These are phyloP conservation scores for Lepilemur ruficaudatus DNA, from an alignment of 2,797 vertebrate genomes.

Conservation along the genomic window DNA sequence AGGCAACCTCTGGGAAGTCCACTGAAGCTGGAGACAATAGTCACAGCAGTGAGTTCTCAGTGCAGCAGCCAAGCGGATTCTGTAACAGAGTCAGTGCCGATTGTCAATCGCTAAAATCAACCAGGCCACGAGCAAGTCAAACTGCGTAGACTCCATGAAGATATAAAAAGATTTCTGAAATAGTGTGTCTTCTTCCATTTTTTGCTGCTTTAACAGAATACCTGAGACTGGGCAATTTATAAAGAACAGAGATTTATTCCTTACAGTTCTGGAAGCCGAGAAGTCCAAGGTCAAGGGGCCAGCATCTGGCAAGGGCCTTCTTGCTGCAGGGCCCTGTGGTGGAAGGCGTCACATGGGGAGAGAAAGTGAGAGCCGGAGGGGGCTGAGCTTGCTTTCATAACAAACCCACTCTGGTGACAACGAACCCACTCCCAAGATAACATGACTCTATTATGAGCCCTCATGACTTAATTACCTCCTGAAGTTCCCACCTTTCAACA, in stretches of 20 bases:
- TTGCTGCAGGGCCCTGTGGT: neutral
- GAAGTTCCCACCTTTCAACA: neutral
- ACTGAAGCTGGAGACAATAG: neutral
- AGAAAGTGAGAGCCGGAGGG: neutral
- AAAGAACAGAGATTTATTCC: neutral
- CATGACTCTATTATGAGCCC: neutral
- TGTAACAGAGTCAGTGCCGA: neutral
- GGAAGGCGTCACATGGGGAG: neutral
- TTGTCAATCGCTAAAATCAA: neutral
- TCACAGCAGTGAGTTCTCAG: neutral
- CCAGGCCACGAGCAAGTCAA: neutral
- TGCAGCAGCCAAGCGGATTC: neutral
- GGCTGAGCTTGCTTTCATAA: neutral
- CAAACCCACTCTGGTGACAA: neutral
- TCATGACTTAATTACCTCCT: neutral
- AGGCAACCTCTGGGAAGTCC: slow-evolving; percentile 39
- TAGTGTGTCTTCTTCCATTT: neutral
- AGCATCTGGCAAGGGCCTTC: neutral
- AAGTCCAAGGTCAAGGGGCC: neutral
- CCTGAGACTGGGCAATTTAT: neutral
- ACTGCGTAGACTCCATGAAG: neutral
- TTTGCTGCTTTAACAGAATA: neutral
- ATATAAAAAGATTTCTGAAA: neutral
- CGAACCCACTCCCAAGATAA: neutral
- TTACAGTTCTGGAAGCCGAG: neutral